Evolutionary conservation across 2,888 invertebrate species (phyloP), one percentile per base, ranked within the genome.

Genomic region (Leptura quadrifasciata): DNA sequence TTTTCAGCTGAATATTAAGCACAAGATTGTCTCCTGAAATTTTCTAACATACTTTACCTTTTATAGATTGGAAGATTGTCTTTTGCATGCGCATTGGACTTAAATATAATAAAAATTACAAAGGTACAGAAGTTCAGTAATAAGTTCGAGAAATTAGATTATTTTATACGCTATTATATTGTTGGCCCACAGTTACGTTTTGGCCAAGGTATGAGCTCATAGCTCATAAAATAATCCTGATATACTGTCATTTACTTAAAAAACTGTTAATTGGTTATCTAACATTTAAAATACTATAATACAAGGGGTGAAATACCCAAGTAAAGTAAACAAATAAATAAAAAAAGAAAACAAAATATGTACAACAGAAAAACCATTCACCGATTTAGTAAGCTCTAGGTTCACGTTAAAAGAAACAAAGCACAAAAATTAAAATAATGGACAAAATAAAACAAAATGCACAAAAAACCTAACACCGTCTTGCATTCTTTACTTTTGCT

Each of bases 361-460:
- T 76, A 75, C 63, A 78, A 64, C 70, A 52, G 65, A 73, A 76
- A 71, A 73, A 78, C 75, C 75, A 78, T 75, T 65, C 75, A 78
- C 75, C 78, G 64, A 65, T 76, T 72, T 67, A 71, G 71, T 72
- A 77, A 60, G 54, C 54, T 35, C n/a, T 58, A 67, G 72, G 21
- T 47, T 54, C 21, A 68, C 57, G 69, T 58, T 58, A 69, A 69
- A 58, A 69, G 18, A 67, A 58, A 57, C 18, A 65, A 69, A 69
- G 39, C 31, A 69, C 69, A 69, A 69, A 69, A 65, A 52, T 39
- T n/a, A 20, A 15, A 58, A 35, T 20, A 35, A 63, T 39, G n/a
- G 21, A 67, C 24, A 67, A 69, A 69, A 68, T 55, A 31, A 69
- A 69, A 47, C 69, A 69, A 31, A 58, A 69, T 39, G 39, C 31